These are phyloP conservation scores for Sinopyrophorus schimmeli DNA, from an alignment of 2,888 invertebrate species.

Conservation along the genomic window DNA sequence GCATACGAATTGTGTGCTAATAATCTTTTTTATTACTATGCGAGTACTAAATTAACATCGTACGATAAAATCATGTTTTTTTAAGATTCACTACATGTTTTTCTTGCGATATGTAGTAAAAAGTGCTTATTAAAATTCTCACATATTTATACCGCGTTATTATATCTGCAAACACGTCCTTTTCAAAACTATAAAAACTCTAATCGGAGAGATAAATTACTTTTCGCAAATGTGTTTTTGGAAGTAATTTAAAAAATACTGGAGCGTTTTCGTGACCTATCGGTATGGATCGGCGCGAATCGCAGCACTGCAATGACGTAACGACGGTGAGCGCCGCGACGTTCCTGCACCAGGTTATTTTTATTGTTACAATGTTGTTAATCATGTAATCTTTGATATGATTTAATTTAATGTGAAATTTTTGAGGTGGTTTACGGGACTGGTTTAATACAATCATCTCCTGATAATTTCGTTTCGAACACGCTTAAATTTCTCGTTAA, in stretches of 20 bases:
- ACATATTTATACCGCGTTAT: too few species aligned
- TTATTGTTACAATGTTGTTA: constrained; percentile 43
- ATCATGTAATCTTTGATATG: constrained; percentile 31
- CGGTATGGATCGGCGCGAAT: constrained; percentile 33
- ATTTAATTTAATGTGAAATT: constrained; percentile 20
- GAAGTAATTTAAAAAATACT: constrained; percentile 8
- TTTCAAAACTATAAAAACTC: too few species aligned
- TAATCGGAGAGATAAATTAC: too few species aligned
- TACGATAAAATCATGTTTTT: too few species aligned
- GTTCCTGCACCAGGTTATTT: constrained; percentile 41
- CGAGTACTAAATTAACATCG: too few species aligned
- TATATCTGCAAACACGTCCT: too few species aligned
- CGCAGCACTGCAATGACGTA: constrained; percentile 45
- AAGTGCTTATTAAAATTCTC: too few species aligned
- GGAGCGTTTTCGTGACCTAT: constrained; percentile 25
- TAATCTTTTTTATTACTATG: too few species aligned
- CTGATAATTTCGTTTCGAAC: constrained; percentile 13
- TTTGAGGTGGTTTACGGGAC: constrained; percentile 8
- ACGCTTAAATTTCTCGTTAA: constrained; percentile 9
- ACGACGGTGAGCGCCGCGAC: constrained; percentile 40
- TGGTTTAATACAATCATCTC: constrained; percentile 12
- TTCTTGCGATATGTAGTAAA: too few species aligned
- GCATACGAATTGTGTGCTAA: too few species aligned
- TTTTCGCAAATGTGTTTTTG: too few species aligned
- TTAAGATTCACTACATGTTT: too few species aligned